Evolutionary conservation across 2,888 invertebrate genomes (phyloP).

Genomic region (Pyrrhosoma nymphula): DNA sequence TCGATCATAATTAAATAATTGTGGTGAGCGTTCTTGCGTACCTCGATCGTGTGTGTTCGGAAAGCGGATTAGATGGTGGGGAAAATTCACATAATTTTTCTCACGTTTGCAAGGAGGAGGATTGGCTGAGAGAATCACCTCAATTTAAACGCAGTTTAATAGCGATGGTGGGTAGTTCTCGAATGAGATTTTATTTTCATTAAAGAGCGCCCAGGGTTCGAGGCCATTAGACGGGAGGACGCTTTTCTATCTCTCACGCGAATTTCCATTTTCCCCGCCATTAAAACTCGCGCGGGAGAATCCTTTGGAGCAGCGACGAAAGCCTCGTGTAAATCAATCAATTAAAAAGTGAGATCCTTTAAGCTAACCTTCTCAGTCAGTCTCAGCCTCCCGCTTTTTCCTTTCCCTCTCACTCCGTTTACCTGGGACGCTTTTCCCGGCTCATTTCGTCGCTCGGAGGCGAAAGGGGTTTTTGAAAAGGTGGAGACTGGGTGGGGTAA

Average conservation of each 20-base stretch:
- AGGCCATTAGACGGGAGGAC: neutral
- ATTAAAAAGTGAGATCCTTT: constrained; percentile 31
- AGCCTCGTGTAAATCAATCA: constrained; percentile 1
- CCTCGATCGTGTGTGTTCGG: neutral
- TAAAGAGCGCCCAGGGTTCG: neutral
- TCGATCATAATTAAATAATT: neutral
- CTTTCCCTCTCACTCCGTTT: neutral
- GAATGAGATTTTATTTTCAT: neutral
- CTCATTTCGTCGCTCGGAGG: neutral
- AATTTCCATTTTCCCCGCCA: constrained; percentile 14
- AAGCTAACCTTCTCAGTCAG: constrained; percentile 8
- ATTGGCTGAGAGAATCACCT: neutral
- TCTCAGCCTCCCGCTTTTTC: neutral
- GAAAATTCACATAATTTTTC: neutral
- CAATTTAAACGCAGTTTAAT: constrained; percentile 15
- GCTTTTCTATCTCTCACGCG: neutral
- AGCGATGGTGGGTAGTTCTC: neutral
- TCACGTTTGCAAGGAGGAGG: neutral
- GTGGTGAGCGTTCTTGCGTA: neutral
- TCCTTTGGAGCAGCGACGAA: constrained; percentile 7
- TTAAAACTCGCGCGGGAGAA: neutral
- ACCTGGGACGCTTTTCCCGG: neutral
- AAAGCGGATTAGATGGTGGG: neutral
- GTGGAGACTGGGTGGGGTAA: neutral
- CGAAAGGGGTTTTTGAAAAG: neutral